phyloP scores from a whole-genome alignment of 2,113 vertebrate genomes.

The Nestor notabilis region DNA sequence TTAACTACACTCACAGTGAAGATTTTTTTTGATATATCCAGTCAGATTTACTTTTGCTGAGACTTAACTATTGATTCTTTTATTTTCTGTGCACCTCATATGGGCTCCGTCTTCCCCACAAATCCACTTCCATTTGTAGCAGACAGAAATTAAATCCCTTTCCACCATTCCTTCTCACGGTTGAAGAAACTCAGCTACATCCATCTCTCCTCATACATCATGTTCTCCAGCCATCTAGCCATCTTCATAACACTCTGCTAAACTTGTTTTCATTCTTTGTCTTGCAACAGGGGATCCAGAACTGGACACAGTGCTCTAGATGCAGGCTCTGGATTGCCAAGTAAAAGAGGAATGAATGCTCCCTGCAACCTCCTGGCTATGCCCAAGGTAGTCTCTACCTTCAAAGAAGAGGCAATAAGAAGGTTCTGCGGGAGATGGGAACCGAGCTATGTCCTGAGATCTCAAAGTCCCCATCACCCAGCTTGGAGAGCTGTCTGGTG shows the following conservation, averaged over 20 bases:
- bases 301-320: not conserved
- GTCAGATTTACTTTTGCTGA: not conserved
- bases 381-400: not conserved
- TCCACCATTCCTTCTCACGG: not conserved
- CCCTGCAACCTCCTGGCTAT: not conserved
- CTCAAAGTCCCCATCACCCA: not conserved
- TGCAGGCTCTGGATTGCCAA: not conserved
- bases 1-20: not conserved
- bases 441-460: too few relatives aligned
- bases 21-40: not conserved
- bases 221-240: not conserved
- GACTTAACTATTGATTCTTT: not conserved
- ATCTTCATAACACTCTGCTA: not conserved
- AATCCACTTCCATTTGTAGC: not conserved
- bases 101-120: not conserved
- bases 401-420: not conserved
- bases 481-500: not conserved
- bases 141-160: not conserved
- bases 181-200: not conserved
- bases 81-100: not conserved
- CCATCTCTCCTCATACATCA: not conserved
- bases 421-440: rapidly evolving
- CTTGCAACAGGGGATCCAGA: not conserved
- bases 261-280: not conserved
- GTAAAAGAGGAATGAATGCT: not conserved